Percentiles rank a stretch among this genome's conserved stretches.
Conservation (phyloP, 2,888 invertebrate genomes). For the Sarcophaga subvicina region DNA sequence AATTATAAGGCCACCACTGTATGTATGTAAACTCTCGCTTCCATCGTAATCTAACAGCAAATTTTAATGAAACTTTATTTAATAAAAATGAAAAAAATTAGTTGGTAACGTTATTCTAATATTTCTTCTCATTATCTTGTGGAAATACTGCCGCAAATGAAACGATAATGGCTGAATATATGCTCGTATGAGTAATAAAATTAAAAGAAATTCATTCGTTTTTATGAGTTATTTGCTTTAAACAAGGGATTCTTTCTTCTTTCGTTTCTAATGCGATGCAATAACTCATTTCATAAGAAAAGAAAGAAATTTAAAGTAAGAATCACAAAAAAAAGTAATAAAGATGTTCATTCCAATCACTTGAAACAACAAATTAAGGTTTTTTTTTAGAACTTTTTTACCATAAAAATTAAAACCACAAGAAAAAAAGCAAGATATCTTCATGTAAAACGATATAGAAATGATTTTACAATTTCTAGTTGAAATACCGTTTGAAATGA, state of each 20-base stretch:
- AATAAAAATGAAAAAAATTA: not conserved
- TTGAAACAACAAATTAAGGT: not conserved
- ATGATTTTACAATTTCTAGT: constrained; percentile 10
- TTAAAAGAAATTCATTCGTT: not conserved
- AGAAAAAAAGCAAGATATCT: not conserved
- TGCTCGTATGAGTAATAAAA: not conserved
- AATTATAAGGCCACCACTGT: no score
- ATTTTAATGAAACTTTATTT: no score
- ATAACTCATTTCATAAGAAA: constrained; percentile 38
- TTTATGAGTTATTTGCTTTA: constrained; percentile 38
- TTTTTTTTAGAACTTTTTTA: constrained; percentile 34
- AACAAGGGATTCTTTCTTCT: constrained; percentile 4
- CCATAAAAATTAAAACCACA: constrained; percentile 32
- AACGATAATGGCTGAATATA: constrained; percentile 32
- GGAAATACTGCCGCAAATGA: not conserved
- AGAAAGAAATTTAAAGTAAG: not conserved
- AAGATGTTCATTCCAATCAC: no score
- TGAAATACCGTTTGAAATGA: not conserved
- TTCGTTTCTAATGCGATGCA: not conserved
- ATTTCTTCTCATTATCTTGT: not conserved
- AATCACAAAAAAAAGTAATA: not conserved
- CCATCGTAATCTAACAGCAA: no score
- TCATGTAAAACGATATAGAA: not conserved
- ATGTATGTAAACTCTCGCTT: no score
- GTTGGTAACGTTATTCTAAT: constrained; percentile 1